Base-by-base conservation (phyloP, 2,797 vertebrate species). In the Eleutherodactylus coqui region DNA sequence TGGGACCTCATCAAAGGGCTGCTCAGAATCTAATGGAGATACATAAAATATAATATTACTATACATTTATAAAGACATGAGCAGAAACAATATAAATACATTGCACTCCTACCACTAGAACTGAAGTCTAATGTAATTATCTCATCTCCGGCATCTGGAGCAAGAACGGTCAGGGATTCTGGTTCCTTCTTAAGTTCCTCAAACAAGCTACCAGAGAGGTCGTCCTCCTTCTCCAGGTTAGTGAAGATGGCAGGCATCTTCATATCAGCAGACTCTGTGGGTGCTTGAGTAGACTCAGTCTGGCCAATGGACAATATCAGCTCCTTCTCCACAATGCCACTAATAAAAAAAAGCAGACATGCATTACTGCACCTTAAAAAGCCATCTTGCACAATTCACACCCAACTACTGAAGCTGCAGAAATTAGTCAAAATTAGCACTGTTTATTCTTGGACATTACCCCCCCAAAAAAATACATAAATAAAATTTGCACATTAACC, bases 261-360 rank as follows among this genome's bases (percentile, higher is more conserved):
- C 87, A 94, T 91, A 85, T 97, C 95, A 16, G 94, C 91, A 89
- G 94, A 93, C 86, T 95, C 93, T 85, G 93, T 91, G 85, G 94
- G 93, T 91, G 93, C 93, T 90, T 93, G 92, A 87, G 95, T 89
- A 79, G 95, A 93, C 91, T 96, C 92, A 0, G 96, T 98, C 94
- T 99, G 98, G 91, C 96, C 96, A 92, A 99, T 94, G 82, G 98
- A 99, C 92, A 99, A 92, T 90, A 99, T 94, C 90, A 97, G 89
- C 87, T 96, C 95, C 88, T 97, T 96, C 90, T 98, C 96, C 91
- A 98, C 96, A 92, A 99, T 94, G 89, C 95, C 97, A 92, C 98
- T 99, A 94, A 83, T 89, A 75, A 24, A 55, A 6, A 41, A 9
- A 77, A 73, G 38, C 1, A 41, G 24, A 4, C 24, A 70, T 62